Evolutionary conservation across 2,797 vertebrate genomes (phyloP), one percentile per base, ranked within the genome.

Genomic region (Rhabdomys pumilio): DNA sequence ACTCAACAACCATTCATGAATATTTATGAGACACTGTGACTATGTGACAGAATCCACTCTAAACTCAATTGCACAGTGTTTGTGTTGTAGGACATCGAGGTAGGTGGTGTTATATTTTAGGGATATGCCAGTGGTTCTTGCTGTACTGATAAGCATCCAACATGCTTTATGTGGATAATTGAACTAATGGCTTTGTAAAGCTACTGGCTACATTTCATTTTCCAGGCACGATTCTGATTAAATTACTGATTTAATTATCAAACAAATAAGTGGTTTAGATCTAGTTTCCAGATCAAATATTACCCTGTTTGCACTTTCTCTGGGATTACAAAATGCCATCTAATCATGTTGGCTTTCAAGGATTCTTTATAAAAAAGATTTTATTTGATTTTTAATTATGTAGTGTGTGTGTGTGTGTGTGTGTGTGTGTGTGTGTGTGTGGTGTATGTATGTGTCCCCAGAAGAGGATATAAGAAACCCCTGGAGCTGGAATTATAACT

Each of bases 21-120:
- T 97, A 97, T 93, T 91, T 95, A 73, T 93, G 65, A 47, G 59
- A 12, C 57, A 53, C 26, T 22, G 53, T 96, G 86, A 34, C 34
- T 65, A 50, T 57, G n/a, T 76, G 76, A 87, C 24, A 79, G 55
- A 22, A 84, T 41, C 86, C 50, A 53, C 44, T 94, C 38, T 95
- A 85, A 95, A 86, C 81, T 89, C 65, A 91, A 13, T 29, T 77
- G 22, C 57, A 13, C 38, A n/a, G n/a, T 26, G 73, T 87, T 8
- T 20, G 47, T 44, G 12, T 76, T 73, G 3, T 9, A 41, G 67
- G 73, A 59, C 26, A 72, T 7, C 38, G 11, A 67, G 29, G 53
- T 50, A 75, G 63, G 55, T 90, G 50, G 8, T 72, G 1, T 65
- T 34, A 47, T 73, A 61, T 57, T 85, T 87, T 31, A n/a, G 29